Percentiles rank a stretch among this genome's conserved stretches.
Evolutionary conservation across 2,888 invertebrate species (phyloP).

Genomic region (Pomacea canaliculata): DNA sequence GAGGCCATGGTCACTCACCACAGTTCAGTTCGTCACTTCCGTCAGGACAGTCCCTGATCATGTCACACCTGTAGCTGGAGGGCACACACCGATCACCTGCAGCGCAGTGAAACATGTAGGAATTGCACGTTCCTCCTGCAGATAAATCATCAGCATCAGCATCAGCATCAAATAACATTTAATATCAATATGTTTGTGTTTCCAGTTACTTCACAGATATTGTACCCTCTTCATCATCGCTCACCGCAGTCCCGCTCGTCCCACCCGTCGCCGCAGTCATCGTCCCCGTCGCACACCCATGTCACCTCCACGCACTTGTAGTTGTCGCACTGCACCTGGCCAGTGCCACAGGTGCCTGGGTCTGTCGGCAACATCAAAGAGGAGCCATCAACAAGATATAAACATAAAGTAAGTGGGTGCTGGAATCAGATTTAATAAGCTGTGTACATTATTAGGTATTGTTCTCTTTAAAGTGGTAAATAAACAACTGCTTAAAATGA

Average conservation of each 20-base stretch:
- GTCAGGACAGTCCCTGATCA: neutral
- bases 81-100: neutral
- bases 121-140: neutral
- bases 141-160: neutral
- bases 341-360: slow-evolving; percentile 10
- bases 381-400: too few species aligned
- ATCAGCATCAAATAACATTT: too few species aligned
- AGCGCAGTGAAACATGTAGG: neutral
- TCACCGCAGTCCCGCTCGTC: slow-evolving; percentile 30
- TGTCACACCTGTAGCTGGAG: neutral
- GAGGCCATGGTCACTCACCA: too few species aligned
- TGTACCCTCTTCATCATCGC: neutral
- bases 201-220: too few species aligned
- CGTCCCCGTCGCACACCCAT: slow-evolving; percentile 25
- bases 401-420: too few species aligned
- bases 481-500: too few species aligned
- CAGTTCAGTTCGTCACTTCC: slow-evolving; percentile 1
- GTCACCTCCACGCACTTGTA: slow-evolving; percentile 25
- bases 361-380: neutral
- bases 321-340: slow-evolving; percentile 29
- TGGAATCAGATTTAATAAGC: too few species aligned
- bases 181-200: too few species aligned
- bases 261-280: slow-evolving; percentile 26
- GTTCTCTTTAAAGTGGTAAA: too few species aligned
- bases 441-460: too few species aligned